Base-by-base conservation (phyloP, 2,797 vertebrate genomes). In the Manis crassicaudata region DNA sequence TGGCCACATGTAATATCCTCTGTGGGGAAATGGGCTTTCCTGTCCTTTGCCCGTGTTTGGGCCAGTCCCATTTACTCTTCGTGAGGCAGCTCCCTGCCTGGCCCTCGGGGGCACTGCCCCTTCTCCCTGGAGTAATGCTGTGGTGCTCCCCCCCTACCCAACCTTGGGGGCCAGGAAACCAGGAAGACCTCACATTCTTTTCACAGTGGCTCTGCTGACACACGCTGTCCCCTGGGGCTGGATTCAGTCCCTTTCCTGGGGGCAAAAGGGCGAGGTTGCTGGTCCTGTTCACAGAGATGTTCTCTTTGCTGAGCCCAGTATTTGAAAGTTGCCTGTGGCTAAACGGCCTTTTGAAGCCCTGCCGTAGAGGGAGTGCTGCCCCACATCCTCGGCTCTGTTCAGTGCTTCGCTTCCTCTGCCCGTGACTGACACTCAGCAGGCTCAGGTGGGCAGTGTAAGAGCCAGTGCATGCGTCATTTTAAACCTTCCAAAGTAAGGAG, bases 221-320 rank as follows among this genome's bases (percentile, higher is more conserved):
- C 58, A 7, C 1, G 10, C 27, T 0, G 1, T 79, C 40, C 3
- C 0, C 43, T 16, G 0, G 4, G 77, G 27, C 65, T 88, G 60
- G 35, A 56, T 32, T 79, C 9, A 0, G 25, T 35, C 65, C 52
- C 50, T 68, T 58, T 40, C 77, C 37, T 7, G 0, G 35, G 70
- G 82, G 87, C 13, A 10, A 37, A 10, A 23, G 80, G 14, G 54
- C 11, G 23, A 32, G 46, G 21, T 10, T 76, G 56, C 58, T 21
- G 9, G 58, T 1, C 1, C 76, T 70, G 46, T 11, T 46, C 46
- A 46, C 11, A 11, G 46, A 40, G 46, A 46, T 46, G 46, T 46
- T 46, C 43, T 54, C 12, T 77, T 54, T 73, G 90, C 58, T 7
- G 9, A 83, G 13, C 40, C 32, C 29, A 11, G 0, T 2, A 8